A percentile compares a stretch with the other conserved stretches of the same genome.
Evolutionary conservation across 1,140 invertebrate genomes (phyloP).

Genomic region (Drosophila pseudoananassae): DNA sequence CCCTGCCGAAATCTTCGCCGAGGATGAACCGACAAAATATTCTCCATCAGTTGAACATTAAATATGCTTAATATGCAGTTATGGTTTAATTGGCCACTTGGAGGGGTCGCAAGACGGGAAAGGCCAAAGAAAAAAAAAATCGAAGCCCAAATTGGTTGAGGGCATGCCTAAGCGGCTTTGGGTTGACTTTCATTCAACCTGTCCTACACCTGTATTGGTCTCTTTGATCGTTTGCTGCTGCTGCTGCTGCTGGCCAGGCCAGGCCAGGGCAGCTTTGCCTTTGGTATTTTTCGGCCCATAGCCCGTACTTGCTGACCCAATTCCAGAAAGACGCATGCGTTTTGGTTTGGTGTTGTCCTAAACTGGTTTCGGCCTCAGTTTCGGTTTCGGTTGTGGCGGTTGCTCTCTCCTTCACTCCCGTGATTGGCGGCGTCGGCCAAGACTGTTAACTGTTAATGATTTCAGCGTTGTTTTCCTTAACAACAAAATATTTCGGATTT

Average conservation of each 20-base stretch:
- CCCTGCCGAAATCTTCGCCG: background rate
- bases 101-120: background rate
- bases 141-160: slow-evolving; percentile 30
- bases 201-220: slow-evolving; percentile 64
- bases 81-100: slow-evolving; percentile 30
- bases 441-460: slow-evolving; percentile 79
- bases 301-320: slow-evolving; percentile 76
- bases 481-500: slow-evolving; percentile 73
- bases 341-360: slow-evolving; percentile 64
- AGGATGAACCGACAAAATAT: slow-evolving; percentile 3
- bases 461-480: slow-evolving; percentile 67
- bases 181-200: slow-evolving; percentile 71
- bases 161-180: slow-evolving; percentile 54
- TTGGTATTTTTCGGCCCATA: slow-evolving; percentile 55
- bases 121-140: background rate
- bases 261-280: slow-evolving; percentile 35
- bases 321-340: slow-evolving; percentile 76
- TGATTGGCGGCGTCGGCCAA: slow-evolving; percentile 64
- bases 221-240: slow-evolving; percentile 38
- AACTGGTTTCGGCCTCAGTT: slow-evolving; percentile 57
- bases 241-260: slow-evolving; percentile 10
- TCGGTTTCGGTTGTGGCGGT: slow-evolving; percentile 42
- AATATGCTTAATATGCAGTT: slow-evolving; percentile 35
- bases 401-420: slow-evolving; percentile 27
- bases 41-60: slow-evolving; percentile 24